Evolutionary conservation across 2,888 invertebrate genomes (phyloP).

Genomic region (Meteorus cinctellus): DNA sequence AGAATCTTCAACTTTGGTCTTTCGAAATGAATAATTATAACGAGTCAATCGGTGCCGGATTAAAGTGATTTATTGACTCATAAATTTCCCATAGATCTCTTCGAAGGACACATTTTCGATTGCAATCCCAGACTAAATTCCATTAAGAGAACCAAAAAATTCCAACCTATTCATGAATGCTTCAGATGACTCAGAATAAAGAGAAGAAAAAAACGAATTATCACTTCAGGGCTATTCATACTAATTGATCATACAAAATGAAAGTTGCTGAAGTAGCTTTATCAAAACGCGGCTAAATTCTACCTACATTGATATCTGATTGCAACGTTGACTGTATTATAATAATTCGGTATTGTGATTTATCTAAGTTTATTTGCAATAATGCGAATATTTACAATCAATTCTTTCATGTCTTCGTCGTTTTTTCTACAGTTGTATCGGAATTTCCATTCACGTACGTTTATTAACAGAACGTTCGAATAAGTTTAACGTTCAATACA

Average conservation of each 20-base stretch:
- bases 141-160: not conserved
- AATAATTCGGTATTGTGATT: slow-evolving; percentile 48
- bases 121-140: no score
- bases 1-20: not conserved
- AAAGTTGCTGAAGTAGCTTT: slow-evolving; percentile 16
- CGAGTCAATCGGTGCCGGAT: not conserved
- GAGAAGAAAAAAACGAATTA: not conserved
- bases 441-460: slow-evolving; percentile 25
- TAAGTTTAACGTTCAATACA: slow-evolving; percentile 39
- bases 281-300: slow-evolving; percentile 28
- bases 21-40: not conserved
- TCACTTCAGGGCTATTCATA: no score
- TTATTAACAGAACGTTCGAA: slow-evolving; percentile 36
- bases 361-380: slow-evolving; percentile 43
- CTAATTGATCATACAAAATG: not conserved
- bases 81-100: no score
- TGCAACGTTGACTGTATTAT: slow-evolving; percentile 37
- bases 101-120: no score
- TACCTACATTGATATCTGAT: slow-evolving; percentile 28
- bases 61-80: no score
- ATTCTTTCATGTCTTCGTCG: slow-evolving; percentile 31
- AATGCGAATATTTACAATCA: slow-evolving; percentile 53
- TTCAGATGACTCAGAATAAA: not conserved
- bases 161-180: not conserved
- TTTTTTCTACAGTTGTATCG: slow-evolving; percentile 32